These are phyloP conservation scores for Pentalonia nigronervosa DNA, from an alignment of 1,140 invertebrate species.

Conservation along the genomic window DNA sequence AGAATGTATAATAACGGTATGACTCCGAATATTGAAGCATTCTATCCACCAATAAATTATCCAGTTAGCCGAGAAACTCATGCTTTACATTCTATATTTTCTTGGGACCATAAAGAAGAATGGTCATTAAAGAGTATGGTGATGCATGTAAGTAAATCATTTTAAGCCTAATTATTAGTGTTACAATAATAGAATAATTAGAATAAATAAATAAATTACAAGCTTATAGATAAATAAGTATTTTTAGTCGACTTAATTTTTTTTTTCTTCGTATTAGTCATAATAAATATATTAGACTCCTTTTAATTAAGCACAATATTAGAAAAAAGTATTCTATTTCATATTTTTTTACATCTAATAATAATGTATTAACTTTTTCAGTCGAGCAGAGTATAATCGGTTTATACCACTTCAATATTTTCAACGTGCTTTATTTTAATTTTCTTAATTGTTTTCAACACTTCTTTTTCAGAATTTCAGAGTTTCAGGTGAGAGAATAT, in stretches of 20 bases:
- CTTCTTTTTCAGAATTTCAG: background rate
- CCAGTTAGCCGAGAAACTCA: constrained; percentile 79
- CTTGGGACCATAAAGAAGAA: constrained; percentile 74
- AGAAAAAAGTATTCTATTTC: background rate
- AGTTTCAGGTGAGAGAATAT: background rate
- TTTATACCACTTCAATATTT: background rate
- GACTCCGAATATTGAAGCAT: constrained; percentile 68
- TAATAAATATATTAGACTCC: background rate
- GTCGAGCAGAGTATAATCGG: background rate
- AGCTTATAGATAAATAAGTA: background rate
- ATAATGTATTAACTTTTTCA: background rate
- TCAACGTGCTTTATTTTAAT: background rate
- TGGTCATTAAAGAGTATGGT: constrained; percentile 35
- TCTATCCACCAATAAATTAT: constrained; percentile 72
- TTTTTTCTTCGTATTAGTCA: too few relatives aligned
- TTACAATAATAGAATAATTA: too few relatives aligned
- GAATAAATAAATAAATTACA: too few relatives aligned
- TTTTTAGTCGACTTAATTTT: background rate
- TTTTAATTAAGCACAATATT: background rate
- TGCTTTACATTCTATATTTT: constrained; percentile 75
- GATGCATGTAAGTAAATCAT: background rate
- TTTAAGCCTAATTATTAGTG: too few relatives aligned
- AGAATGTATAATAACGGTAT: constrained; percentile 75
- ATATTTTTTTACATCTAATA: background rate
- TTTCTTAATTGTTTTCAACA: background rate